Conservation (phyloP, 2,797 vertebrate genomes). For the Sebastes goodei region DNA sequence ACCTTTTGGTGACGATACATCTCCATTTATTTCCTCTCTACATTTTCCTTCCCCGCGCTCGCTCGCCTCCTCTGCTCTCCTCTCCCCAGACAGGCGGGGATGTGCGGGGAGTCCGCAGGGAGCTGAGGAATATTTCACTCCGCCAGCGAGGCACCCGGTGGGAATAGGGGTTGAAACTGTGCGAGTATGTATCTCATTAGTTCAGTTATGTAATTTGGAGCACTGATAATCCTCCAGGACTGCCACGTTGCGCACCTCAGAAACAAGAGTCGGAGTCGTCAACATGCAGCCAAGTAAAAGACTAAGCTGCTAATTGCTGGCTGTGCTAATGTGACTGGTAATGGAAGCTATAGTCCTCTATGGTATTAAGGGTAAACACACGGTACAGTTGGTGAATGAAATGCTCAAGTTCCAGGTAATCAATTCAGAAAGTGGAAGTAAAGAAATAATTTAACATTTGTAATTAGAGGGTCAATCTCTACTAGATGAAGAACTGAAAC, state of each 20-base stretch:
- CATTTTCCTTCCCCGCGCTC: slow-evolving; percentile 55
- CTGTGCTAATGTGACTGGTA: slow-evolving; percentile 69
- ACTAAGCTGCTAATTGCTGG: slow-evolving; percentile 79
- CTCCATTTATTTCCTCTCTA: slow-evolving; percentile 75
- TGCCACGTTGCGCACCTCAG: slow-evolving; percentile 79
- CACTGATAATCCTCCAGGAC: slow-evolving; percentile 85
- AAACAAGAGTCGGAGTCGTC: slow-evolving; percentile 81
- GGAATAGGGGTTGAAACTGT: slow-evolving; percentile 81
- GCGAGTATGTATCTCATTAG: slow-evolving; percentile 86
- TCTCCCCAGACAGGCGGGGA: slow-evolving; percentile 75
- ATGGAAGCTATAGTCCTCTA: slow-evolving; percentile 56
- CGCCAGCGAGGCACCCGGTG: slow-evolving; percentile 76
- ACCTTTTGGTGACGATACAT: slow-evolving; percentile 76
- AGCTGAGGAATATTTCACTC: slow-evolving; percentile 80
- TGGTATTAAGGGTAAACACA: slow-evolving; percentile 43
- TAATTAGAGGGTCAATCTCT: background rate
- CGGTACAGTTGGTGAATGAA: slow-evolving; percentile 14
- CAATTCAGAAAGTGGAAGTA: slow-evolving; percentile 2
- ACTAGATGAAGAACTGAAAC: background rate
- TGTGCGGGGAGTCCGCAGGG: slow-evolving; percentile 76
- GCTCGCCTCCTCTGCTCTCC: slow-evolving; percentile 55
- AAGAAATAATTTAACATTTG: background rate
- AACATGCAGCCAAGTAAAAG: slow-evolving; percentile 76
- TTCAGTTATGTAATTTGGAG: slow-evolving; percentile 86
- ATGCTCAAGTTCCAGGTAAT: slow-evolving; percentile 15